Base-by-base conservation (phyloP, 2,888 invertebrate genomes). In the Syrphus vitripennis region DNA sequence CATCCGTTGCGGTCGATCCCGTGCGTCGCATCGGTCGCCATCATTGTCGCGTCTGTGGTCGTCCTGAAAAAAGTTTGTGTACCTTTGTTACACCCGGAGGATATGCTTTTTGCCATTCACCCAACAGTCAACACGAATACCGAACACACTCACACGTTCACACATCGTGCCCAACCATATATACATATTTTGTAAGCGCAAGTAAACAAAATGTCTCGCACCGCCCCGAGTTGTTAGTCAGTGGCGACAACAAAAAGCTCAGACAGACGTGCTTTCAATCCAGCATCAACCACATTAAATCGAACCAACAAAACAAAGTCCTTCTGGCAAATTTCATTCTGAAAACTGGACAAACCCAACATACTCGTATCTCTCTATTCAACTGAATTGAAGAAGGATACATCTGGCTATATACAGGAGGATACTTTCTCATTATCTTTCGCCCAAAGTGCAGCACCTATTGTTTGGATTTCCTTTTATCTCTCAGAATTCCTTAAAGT, bases 161-260 rank as follows among this genome's bases (percentile, higher is more conserved):
- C n/a, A 61, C 9, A 26, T 45, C 10, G 6, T 21, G 7, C 67
- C n/a, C n/a, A 50, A 50, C 19, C 6, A 16, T 14, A 48, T 50
- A 67, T 24, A 16, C 19, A 48, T 50, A 67, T 24, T 31, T 34
- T 50, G 50, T 67, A 1, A 67, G n/a, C 21, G 34, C 34, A 61
- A 59, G 40, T 24, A 77, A 83, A 83, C 72, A 83, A 77, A 72
- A 42, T 55, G 57, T 83, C 50, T 72, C 42, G n/a, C n/a, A 72
- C 59, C 53, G 67, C 83, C 72, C 24, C 71, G 24, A 65, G n/a
- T n/a, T n/a, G n/a, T n/a, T n/a, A n/a, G n/a, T n/a, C n/a, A n/a
- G 72, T 42, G 50, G 45, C 14, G 29, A 76, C 59, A 16, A 48
- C 67, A 53, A 79, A 74, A 74, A 72, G 50, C 67, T 55, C 71